These are phyloP conservation scores for Coremacera marginata DNA, from an alignment of 2,888 invertebrate genomes.

Conservation along the genomic window DNA sequence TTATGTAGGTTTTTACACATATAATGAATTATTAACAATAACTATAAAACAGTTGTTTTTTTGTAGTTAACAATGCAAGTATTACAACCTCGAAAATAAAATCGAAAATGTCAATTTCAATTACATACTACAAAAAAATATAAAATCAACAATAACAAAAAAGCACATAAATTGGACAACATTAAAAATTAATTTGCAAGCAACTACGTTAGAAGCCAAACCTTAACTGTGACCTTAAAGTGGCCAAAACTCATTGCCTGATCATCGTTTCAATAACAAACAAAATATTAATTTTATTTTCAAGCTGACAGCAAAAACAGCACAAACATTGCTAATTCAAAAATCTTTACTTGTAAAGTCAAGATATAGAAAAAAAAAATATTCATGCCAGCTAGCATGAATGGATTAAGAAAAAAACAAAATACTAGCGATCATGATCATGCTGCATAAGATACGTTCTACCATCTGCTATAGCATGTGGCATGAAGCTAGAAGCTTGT, in stretches of 20 bases:
- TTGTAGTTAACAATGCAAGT: no score
- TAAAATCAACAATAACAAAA: background rate
- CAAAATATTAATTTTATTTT: background rate
- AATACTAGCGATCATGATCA: background rate
- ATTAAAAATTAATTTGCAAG: background rate
- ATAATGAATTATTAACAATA: no score
- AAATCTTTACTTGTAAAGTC: no score
- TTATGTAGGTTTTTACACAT: no score
- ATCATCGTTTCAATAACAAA: background rate
- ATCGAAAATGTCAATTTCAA: slow-evolving; percentile 25
- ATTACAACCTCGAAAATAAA: background rate
- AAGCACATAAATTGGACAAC: background rate
- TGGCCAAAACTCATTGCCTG: slow-evolving; percentile 4
- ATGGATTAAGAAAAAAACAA: no score
- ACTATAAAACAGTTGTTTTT: no score
- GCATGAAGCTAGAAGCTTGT: background rate
- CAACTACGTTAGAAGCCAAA: slow-evolving; percentile 24
- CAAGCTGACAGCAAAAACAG: background rate
- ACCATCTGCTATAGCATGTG: background rate
- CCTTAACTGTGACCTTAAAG: slow-evolving; percentile 33
- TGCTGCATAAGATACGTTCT: background rate
- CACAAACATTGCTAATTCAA: background rate
- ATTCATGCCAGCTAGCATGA: no score
- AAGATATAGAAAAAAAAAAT: no score
- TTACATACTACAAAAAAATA: background rate